Evolutionary conservation across 2,797 vertebrate species (phyloP).

Genomic region (Eremophila alpestris): DNA sequence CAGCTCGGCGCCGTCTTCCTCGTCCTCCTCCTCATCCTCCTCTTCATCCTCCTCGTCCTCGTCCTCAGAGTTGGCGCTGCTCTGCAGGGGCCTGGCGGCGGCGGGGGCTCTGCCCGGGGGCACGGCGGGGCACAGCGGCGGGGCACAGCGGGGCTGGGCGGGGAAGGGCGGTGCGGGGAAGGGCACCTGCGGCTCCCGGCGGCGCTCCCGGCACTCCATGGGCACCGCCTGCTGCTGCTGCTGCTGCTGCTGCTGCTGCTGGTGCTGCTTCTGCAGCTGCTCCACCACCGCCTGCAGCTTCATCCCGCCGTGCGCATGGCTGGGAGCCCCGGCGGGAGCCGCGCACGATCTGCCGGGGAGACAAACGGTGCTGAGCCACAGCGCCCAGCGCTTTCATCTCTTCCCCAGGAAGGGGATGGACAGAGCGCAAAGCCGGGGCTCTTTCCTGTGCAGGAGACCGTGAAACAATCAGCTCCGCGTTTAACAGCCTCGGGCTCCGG

Average conservation of each 20-base stretch:
- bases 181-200: conserved; percentile 86
- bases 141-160: not conserved
- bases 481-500: conserved; percentile 33
- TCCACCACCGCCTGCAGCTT: conserved; percentile 91
- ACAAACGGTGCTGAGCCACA: conserved; percentile 1
- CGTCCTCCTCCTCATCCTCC: conserved; percentile 68
- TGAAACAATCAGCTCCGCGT: conserved; percentile 52
- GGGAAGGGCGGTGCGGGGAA: conserved; percentile 47
- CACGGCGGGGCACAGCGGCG: accelerated
- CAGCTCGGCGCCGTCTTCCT: conserved; percentile 73
- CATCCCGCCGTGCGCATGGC: conserved; percentile 81
- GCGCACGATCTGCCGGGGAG: conserved; percentile 69
- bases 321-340: conserved; percentile 29
- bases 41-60: conserved; percentile 65
- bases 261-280: conserved; percentile 90
- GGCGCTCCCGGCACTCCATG: conserved; percentile 84
- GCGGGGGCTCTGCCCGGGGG: conserved; percentile 74
- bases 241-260: conserved; percentile 77
- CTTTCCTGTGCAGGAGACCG: conserved; percentile 56
- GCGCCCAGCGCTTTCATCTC: conserved; percentile 48
- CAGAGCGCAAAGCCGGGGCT: conserved; percentile 33
- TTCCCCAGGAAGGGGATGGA: conserved; percentile 30
- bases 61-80: conserved; percentile 68
- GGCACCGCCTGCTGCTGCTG: conserved; percentile 84
- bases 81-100: conserved; percentile 43